phyloP scores from a whole-genome alignment of 2,888 invertebrate species.

The Diloba caeruleocephala region DNA sequence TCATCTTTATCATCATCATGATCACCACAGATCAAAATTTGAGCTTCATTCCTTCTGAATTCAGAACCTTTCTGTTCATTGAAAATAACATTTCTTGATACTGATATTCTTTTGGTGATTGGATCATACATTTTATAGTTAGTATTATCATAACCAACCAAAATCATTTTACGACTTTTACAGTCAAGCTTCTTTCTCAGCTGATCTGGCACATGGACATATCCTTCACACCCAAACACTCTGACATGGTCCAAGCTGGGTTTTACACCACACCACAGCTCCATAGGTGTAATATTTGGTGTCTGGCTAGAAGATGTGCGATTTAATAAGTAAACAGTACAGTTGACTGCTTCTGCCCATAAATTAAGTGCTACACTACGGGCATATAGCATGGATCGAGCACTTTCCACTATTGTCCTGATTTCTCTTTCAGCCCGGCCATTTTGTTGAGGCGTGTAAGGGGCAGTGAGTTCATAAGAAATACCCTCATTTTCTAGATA shows the following conservation, averaged over 20 bases:
- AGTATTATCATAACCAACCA: conserved; percentile 58
- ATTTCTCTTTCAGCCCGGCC: too few species aligned
- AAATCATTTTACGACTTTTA: conserved; percentile 48
- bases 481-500: background rate
- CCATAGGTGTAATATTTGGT: conserved; percentile 1
- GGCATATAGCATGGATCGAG: too few species aligned
- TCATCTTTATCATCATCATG: too few species aligned
- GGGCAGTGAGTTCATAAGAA: too few species aligned
- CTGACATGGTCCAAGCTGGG: conserved; percentile 1
- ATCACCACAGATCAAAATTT: too few species aligned
- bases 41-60: conserved; percentile 14
- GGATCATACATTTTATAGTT: conserved; percentile 56
- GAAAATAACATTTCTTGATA: conserved; percentile 55
- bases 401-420: too few species aligned
- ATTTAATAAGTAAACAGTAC: conserved; percentile 1
- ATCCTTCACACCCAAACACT: conserved; percentile 57
- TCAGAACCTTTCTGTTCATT: conserved; percentile 33
- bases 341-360: conserved; percentile 2
- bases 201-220: conserved; percentile 59
- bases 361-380: background rate
- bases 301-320: background rate
- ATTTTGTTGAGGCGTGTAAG: too few species aligned
- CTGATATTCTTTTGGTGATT: conserved; percentile 29
- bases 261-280: background rate
- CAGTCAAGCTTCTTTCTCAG: conserved; percentile 47